phyloP scores from a whole-genome alignment of 1,140 invertebrate species.

The Adelges cooleyi region DNA sequence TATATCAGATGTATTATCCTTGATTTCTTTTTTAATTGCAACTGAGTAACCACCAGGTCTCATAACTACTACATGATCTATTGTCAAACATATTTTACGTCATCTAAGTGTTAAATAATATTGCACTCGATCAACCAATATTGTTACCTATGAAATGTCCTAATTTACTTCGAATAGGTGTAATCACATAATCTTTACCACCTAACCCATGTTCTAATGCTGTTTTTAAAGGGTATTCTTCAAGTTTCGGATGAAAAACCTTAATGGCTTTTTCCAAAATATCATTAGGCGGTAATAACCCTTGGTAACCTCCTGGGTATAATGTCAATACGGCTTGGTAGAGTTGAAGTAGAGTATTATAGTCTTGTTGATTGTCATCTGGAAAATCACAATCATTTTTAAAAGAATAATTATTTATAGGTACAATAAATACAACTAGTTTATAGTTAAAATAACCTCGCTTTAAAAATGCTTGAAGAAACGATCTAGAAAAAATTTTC shows the following conservation, averaged over 20 bases:
- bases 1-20: neutral
- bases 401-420: too few species aligned
- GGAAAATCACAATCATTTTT: neutral
- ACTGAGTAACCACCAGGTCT: slow-evolving; percentile 43
- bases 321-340: slow-evolving; percentile 46
- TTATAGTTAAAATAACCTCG: neutral
- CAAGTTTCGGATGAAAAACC: slow-evolving; percentile 30
- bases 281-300: slow-evolving; percentile 37
- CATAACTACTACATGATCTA: slow-evolving; percentile 44
- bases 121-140: neutral
- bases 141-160: slow-evolving; percentile 41
- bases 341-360: slow-evolving; percentile 34
- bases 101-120: neutral
- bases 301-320: slow-evolving; percentile 40
- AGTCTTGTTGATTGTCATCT: neutral
- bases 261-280: slow-evolving; percentile 33
- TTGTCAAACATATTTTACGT: slow-evolving; percentile 33
- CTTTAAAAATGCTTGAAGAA: neutral
- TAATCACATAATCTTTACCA: slow-evolving; percentile 40
- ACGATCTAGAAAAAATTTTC: slow-evolving; percentile 34
- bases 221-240: slow-evolving; percentile 37
- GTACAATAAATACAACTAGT: too few species aligned
- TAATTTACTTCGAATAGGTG: slow-evolving; percentile 38
- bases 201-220: slow-evolving; percentile 40
- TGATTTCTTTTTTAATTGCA: slow-evolving; percentile 36